phyloP scores from a whole-genome alignment of 1,140 invertebrate species.

The Sycobia sp. region DNA sequence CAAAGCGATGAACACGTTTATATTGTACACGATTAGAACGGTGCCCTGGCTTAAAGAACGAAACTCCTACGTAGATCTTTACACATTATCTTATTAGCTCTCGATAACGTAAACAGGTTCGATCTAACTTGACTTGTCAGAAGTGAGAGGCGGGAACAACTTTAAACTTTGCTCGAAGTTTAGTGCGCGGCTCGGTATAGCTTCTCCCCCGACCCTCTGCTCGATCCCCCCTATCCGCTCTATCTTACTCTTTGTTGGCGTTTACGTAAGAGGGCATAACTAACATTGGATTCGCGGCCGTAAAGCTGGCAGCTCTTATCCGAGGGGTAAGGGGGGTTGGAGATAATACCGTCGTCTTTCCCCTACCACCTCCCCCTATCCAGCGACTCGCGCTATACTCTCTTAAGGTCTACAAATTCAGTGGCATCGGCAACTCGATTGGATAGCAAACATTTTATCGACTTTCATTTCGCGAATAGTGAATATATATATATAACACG shows the following conservation, averaged over 20 bases:
- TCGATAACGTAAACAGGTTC: conserved; percentile 6
- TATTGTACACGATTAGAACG: no score
- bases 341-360: conserved; percentile 18
- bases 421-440: conserved; percentile 49
- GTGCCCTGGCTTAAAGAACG: no score
- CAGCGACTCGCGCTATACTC: no score
- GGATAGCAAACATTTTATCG: conserved; percentile 63
- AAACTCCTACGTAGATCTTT: not conserved
- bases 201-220: not conserved
- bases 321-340: no score
- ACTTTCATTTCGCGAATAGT: conserved; percentile 56
- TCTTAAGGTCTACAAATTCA: conserved; percentile 40
- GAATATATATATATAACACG: conserved; percentile 33
- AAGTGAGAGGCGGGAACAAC: conserved; percentile 2
- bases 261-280: conserved; percentile 30
- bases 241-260: conserved; percentile 13
- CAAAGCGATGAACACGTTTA: no score
- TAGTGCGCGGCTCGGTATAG: not conserved
- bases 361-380: not conserved
- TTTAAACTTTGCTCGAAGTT: conserved; percentile 18
- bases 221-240: not conserved
- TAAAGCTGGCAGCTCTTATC: conserved; percentile 32
- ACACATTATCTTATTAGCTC: conserved; percentile 18
- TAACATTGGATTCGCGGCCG: conserved; percentile 26
- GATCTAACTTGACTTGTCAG: not conserved